Base-by-base conservation (phyloP, 2,797 vertebrate species). In the Platyrinchus mystaceus region DNA sequence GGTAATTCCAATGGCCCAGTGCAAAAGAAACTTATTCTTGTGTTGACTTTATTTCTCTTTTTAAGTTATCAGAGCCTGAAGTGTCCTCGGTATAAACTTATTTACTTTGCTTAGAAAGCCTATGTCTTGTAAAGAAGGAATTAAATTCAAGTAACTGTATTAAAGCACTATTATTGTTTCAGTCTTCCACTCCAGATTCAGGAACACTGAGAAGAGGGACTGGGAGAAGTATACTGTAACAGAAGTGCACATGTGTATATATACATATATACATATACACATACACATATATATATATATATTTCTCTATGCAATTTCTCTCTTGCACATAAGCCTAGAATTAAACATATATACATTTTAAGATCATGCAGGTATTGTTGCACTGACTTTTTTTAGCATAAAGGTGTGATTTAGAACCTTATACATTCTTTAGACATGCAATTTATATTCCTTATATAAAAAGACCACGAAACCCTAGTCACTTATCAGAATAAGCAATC, bases 211-310 rank as follows among this genome's bases (percentile, higher is more conserved):
- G 46, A 46, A 63, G 24, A 64, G 9, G 7, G 4, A 49, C 1
- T 39, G 14, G 12, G n/a, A 78, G 8, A 89, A 81, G 6, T 36
- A 30, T 86, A 22, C 27, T 30, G 5, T 20, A 83, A 80, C 30
- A 10, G 11, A 58, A 53, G 5, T 52, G 10, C 2, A 2, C 14
- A 14, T 13, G 5, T 34, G 1, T 21, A 3, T 26, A 2, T 11
- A 47, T 47, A 14, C 20, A 23, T 23, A 23, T 47, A 9, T 10
- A 4, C 6, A 14, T 9, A 22, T 8, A 22, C 2, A 20, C 1
- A 14, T 1, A 16, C 5, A 10, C 4, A 9, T 5, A 16, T 11
- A 12, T 3, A 17, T 3, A 24, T 1, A 23, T 0, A 10, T 6
- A 26, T 34, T 46, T 46, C 6, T 23, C 46, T 47, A 6, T 13